A percentile compares a stretch with the other conserved stretches of the same genome.
Evolutionary conservation across 2,113 vertebrate species (phyloP).

Genomic region (Myiozetetes cayanensis): DNA sequence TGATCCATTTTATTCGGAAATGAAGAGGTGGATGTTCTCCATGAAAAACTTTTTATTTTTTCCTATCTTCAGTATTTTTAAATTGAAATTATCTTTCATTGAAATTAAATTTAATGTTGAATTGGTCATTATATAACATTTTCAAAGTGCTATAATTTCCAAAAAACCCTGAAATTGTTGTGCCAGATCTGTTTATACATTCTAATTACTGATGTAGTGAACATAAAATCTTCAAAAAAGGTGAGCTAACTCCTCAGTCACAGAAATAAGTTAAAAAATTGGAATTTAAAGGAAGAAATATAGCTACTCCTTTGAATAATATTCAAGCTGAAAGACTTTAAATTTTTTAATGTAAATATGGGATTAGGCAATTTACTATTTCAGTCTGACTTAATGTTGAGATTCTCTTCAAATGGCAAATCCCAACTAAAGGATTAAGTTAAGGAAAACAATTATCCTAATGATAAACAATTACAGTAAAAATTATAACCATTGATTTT

Average conservation of each 20-base stretch:
- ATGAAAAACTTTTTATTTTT: neutral
- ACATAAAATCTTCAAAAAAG: neutral
- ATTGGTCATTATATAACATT: neutral
- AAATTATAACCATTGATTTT: neutral
- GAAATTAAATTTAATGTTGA: neutral
- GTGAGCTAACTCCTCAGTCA: neutral
- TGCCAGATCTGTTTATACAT: neutral
- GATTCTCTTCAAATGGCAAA: neutral
- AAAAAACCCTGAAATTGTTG: neutral
- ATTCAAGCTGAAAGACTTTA: neutral
- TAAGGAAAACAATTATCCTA: neutral
- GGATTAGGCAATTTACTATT: neutral
- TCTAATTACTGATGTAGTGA: neutral
- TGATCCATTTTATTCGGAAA: neutral
- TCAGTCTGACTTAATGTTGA: neutral
- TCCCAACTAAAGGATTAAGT: neutral
- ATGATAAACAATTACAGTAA: neutral
- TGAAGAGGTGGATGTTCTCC: neutral
- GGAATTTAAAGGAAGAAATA: neutral
- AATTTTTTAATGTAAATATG: neutral
- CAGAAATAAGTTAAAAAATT: neutral
- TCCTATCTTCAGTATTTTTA: neutral
- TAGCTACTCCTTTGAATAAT: neutral
- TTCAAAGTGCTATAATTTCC: neutral
- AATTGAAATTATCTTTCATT: neutral